Evolutionary conservation across 1,140 invertebrate genomes (phyloP).

Genomic region (Drosophila burlai): DNA sequence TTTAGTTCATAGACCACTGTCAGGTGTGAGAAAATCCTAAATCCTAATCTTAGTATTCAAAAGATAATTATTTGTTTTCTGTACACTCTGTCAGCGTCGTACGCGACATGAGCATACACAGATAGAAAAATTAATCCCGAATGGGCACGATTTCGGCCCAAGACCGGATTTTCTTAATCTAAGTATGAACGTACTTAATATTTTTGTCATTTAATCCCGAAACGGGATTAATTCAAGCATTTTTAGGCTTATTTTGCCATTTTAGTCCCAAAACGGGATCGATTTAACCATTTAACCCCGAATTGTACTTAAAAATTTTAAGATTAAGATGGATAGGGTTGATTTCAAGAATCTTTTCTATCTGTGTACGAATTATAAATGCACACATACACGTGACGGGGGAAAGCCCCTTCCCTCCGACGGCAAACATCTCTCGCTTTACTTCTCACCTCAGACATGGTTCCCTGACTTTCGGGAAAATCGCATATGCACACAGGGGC

Average conservation of each 20-base stretch:
- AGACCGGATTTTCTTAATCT: no score
- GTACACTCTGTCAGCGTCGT: constrained; percentile 36
- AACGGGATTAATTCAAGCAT: no score
- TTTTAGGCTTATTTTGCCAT: no score
- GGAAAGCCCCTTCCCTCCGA: constrained; percentile 8
- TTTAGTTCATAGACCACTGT: neutral
- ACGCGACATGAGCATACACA: constrained; percentile 60
- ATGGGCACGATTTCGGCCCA: no score
- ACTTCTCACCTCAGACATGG: constrained; percentile 50
- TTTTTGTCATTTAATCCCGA: no score
- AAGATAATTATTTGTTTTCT: constrained; percentile 5
- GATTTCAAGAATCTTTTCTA: no score
- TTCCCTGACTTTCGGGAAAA: constrained; percentile 55
- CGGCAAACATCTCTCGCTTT: constrained; percentile 33
- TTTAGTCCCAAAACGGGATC: no score
- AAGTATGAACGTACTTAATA: no score
- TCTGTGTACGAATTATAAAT: constrained; percentile 78
- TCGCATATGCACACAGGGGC: constrained; percentile 55
- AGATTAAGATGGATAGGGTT: no score
- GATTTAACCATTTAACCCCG: no score
- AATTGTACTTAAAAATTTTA: no score
- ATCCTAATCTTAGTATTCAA: neutral
- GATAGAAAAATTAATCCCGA: no score
- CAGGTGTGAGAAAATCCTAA: neutral
- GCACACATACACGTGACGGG: constrained; percentile 39